A percentile compares a stretch with the other conserved stretches of the same genome.
These are phyloP conservation scores for Oriolus oriolus DNA, from an alignment of 2,113 vertebrate species.

Conservation along the genomic window DNA sequence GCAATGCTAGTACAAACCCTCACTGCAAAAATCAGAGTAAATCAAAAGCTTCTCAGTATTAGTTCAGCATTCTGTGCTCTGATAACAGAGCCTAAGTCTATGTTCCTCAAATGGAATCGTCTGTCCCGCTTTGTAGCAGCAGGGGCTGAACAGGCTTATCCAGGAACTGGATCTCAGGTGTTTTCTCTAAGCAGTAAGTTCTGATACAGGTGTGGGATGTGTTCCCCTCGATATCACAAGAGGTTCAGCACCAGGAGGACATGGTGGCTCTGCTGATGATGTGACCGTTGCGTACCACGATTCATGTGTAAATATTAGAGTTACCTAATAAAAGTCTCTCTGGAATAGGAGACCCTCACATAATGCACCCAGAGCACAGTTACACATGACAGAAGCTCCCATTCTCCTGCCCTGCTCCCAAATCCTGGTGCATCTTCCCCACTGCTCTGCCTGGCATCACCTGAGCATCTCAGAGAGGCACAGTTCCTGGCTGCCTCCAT, in stretches of 20 bases:
- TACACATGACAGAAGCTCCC: accelerated
- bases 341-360: background rate
- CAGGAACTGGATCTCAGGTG: background rate
- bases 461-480: background rate
- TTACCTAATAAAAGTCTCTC: background rate
- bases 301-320: accelerated
- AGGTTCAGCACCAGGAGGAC: background rate
- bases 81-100: background rate
- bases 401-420: background rate
- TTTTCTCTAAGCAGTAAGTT: background rate
- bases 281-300: accelerated
- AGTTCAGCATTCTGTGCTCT: background rate
- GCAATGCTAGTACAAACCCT: background rate
- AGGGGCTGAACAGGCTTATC: background rate
- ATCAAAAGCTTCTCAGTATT: background rate
- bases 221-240: accelerated
- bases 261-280: background rate
- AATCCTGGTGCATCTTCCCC: background rate
- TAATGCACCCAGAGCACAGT: accelerated
- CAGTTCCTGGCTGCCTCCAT: background rate
- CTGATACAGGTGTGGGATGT: background rate
- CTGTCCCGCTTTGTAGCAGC: background rate
- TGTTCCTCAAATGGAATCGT: accelerated
- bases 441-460: background rate
- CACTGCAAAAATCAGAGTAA: background rate